Base-by-base conservation (phyloP, 2,797 vertebrate genomes). In the Myotis daubentonii region DNA sequence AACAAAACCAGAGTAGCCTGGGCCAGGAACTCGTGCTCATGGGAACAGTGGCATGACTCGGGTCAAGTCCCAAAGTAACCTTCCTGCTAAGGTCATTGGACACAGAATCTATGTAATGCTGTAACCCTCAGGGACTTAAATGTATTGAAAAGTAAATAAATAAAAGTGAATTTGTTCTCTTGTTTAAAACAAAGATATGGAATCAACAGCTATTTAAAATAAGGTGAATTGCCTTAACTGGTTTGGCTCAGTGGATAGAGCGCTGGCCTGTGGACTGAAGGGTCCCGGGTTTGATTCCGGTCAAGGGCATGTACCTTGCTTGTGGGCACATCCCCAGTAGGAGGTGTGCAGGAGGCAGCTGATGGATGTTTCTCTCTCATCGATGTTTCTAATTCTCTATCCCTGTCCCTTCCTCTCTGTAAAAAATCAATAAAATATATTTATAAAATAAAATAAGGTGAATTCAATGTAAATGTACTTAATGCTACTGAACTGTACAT, bases 151-250 rank as follows among this genome's bases (percentile, higher is more conserved):
- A 36, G 75, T 53, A 53, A 78, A 78, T 36, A 33, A 78, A 78
- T 53, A 78, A 55, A 55, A 49, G 20, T 38, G 20, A 22, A 38
- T 55, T 79, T 55, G 33, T 79, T 79, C 51, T 55, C 49, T 79
- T 55, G 49, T 76, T 76, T 13, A 25, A 55, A 25, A 76, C 53
- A 70, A 71, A 55, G 33, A 86, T 28, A 79, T 15, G 23, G 75
- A 82, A 66, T 88, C 47, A 66, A 70, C 15, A 75, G 76, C 22
- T n/a, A 90, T 44, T 83, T 95, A 84, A 93, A 82, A 80, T 47
- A 80, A 70, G 30, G 30, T n/a, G 30, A 65, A 65, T 8, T 65
- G 10, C 16, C 49, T 15, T 51, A 4, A 17, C 49, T 1, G 16
- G 49, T 51, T 51, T 51, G 44, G 44, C 44, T 44, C 44, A 44